Conservation (phyloP, 2,113 vertebrate species). For the Rattus rattus region DNA sequence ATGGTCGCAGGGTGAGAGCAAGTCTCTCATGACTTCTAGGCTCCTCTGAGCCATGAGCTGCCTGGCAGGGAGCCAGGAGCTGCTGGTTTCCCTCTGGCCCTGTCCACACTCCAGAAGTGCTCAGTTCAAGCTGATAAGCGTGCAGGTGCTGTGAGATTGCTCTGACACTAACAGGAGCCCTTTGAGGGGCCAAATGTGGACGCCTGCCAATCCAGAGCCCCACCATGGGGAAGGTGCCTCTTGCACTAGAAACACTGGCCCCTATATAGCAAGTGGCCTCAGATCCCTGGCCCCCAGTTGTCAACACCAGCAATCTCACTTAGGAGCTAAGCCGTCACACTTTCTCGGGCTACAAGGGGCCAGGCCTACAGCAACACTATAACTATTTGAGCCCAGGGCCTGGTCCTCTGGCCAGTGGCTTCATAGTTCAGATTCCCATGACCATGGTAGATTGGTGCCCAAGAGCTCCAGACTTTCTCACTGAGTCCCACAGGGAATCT, state of each 20-base stretch:
- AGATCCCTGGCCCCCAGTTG: not conserved
- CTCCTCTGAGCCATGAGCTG: not conserved
- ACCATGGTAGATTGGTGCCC: not conserved
- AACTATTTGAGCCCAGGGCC: not conserved
- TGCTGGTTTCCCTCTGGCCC: not conserved
- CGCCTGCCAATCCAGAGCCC: not conserved
- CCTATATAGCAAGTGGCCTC: not conserved
- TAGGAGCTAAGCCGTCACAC: conserved; percentile 64
- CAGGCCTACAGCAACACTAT: conserved; percentile 65
- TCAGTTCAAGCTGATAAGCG: not conserved
- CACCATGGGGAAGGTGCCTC: not conserved
- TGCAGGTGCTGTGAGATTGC: conserved; percentile 34
- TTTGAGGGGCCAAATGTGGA: not conserved
- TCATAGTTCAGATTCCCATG: conserved; percentile 58
- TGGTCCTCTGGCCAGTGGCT: conserved; percentile 51
- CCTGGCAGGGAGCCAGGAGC: not conserved
- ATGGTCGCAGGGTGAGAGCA: fast-evolving
- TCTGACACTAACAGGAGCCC: conserved; percentile 23
- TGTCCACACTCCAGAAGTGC: conserved; percentile 54
- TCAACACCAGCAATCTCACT: conserved; percentile 48
- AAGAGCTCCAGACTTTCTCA: not conserved
- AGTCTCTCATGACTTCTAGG: not conserved
- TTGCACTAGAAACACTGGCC: not conserved
- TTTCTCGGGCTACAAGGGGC: not conserved
- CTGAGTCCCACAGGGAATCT: not conserved